A percentile compares a stretch with the other conserved stretches of the same genome.
Evolutionary conservation across 1,140 invertebrate genomes (phyloP).

Genomic region (Plutomurus gul): DNA sequence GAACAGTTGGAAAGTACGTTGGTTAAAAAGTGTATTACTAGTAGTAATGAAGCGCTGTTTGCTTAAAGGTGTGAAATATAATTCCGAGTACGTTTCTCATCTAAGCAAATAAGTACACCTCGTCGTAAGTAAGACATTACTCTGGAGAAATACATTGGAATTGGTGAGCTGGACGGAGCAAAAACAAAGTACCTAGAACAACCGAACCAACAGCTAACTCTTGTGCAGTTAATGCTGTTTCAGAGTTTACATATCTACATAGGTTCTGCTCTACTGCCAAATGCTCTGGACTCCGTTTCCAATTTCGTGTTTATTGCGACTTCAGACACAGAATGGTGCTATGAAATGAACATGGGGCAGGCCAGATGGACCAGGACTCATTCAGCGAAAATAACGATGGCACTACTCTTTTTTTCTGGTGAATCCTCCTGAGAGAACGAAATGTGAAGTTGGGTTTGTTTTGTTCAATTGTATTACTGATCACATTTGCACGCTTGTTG

Average conservation of each 20-base stretch:
- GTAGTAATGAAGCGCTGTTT: too few species aligned
- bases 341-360: background rate
- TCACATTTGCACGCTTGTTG: background rate
- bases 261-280: background rate
- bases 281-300: background rate
- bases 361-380: background rate
- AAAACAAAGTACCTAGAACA: background rate
- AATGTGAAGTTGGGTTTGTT: slow-evolving; percentile 1
- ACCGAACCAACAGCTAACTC: too few species aligned
- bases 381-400: background rate
- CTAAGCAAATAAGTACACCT: background rate
- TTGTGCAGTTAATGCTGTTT: too few species aligned
- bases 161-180: background rate
- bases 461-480: slow-evolving; percentile 7
- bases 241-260: too few species aligned
- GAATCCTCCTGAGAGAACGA: background rate
- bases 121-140: background rate
- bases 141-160: slow-evolving; percentile 9
- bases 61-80: too few species aligned
- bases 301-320: background rate
- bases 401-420: background rate
- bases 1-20: too few species aligned
- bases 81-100: too few species aligned
- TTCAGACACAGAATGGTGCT: background rate
- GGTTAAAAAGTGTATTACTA: too few species aligned